Conservation (phyloP, 53 echinoderm and acorn worm species). For the Arbacia lixula region DNA sequence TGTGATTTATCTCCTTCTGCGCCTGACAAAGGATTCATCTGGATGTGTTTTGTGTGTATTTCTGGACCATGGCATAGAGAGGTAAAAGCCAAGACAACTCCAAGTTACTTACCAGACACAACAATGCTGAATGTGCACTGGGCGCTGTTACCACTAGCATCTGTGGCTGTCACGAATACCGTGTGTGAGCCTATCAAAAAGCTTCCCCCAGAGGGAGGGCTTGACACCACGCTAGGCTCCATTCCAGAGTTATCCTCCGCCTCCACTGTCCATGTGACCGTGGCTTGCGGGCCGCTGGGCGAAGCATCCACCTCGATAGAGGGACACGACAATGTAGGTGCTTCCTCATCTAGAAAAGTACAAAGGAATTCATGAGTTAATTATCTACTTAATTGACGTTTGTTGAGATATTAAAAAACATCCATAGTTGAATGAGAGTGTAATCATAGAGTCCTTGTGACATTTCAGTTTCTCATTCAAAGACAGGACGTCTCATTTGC, state of each 20-base stretch:
- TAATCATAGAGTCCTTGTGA: too few species aligned
- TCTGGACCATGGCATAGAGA: background rate
- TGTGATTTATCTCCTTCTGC: background rate
- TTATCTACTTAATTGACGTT: too few species aligned
- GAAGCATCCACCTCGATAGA: background rate
- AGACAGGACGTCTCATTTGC: too few species aligned
- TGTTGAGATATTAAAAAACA: too few species aligned
- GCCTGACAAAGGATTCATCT: background rate
- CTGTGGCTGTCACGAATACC: constrained; percentile 13
- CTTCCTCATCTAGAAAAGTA: constrained; percentile 41
- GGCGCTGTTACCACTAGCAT: constrained; percentile 23
- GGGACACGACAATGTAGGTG: constrained; percentile 19
- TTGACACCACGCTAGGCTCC: constrained; percentile 7
- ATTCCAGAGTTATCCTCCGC: constrained; percentile 42
- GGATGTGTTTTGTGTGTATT: background rate
- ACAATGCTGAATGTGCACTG: constrained; percentile 24
- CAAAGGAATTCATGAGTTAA: too few species aligned
- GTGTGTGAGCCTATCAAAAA: constrained; percentile 24
- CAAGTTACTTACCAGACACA: constrained; percentile 25
- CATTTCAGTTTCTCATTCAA: too few species aligned
- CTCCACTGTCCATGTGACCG: constrained; percentile 3
- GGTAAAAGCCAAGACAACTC: background rate
- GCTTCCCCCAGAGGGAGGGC: background rate
- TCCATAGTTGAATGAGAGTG: too few species aligned
- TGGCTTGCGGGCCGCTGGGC: background rate